These are phyloP conservation scores for Teleogryllus occipitalis DNA, from an alignment of 1,140 invertebrate species.

Conservation along the genomic window DNA sequence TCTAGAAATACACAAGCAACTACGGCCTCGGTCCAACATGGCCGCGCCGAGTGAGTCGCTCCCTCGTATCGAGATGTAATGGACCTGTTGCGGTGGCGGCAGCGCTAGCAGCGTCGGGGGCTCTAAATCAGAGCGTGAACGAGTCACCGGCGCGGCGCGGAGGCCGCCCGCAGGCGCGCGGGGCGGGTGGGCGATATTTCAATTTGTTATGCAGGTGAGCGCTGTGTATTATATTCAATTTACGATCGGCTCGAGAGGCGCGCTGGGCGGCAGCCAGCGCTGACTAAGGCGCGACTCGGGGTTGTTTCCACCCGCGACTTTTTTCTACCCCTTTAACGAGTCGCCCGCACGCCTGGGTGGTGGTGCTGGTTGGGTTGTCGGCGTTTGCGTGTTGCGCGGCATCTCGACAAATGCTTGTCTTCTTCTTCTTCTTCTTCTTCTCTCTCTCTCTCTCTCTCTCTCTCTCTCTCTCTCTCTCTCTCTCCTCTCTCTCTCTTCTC, in stretches of 20 bases:
- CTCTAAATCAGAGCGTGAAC: background rate
- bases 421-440: too few species aligned
- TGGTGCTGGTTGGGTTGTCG: too few species aligned
- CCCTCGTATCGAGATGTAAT: background rate
- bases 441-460: too few species aligned
- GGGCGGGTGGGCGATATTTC: background rate
- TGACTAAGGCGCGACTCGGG: background rate
- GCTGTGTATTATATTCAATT: constrained; percentile 5
- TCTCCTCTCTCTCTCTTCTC: too few species aligned
- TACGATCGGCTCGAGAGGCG: background rate
- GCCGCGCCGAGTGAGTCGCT: too few species aligned
- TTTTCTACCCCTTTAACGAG: too few species aligned
- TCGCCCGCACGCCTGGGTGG: too few species aligned
- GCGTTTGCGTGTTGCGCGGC: too few species aligned
- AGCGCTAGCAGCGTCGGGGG: too few species aligned
- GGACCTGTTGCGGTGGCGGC: background rate
- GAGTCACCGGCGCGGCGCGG: background rate
- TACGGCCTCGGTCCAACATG: background rate
- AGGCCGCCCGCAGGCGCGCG: too few species aligned
- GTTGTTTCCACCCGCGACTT: background rate
- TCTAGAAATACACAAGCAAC: background rate
- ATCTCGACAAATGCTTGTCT: too few species aligned
- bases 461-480: too few species aligned
- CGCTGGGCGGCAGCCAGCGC: background rate
- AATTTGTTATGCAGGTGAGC: background rate